These are phyloP conservation scores for Cyanocitta stelleri DNA, from an alignment of 2,113 vertebrate genomes.

Conservation along the genomic window DNA sequence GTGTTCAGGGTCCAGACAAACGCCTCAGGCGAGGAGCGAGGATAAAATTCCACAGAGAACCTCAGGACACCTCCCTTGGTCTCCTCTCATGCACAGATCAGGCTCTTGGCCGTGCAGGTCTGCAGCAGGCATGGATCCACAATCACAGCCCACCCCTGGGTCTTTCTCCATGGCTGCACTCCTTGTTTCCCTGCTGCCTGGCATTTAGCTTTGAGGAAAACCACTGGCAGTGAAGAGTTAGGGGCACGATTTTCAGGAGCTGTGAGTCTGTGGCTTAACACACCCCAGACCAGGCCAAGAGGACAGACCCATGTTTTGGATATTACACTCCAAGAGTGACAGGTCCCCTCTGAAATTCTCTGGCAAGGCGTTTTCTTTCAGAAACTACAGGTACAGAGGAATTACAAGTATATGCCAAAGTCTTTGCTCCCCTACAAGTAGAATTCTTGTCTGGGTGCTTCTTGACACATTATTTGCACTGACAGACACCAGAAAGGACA, in stretches of 20 bases:
- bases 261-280: background rate
- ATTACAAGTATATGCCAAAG: background rate
- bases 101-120: accelerated
- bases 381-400: background rate
- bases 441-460: background rate
- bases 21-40: background rate
- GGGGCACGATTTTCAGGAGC: background rate
- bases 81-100: background rate
- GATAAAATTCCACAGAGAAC: background rate
- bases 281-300: background rate
- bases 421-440: background rate
- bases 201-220: background rate
- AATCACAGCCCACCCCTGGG: accelerated
- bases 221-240: background rate
- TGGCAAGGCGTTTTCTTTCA: background rate
- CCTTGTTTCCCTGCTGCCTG: background rate
- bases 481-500: background rate
- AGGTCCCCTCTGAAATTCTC: background rate
- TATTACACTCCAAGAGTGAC: background rate
- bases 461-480: background rate
- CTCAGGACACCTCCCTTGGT: background rate
- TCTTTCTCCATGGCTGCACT: background rate
- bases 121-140: background rate
- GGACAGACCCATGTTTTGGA: accelerated
- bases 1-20: background rate